Evolutionary conservation across 2,113 vertebrate genomes (phyloP), one percentile per base, ranked within the genome.

Genomic region (Edolisoma coerulescens): DNA sequence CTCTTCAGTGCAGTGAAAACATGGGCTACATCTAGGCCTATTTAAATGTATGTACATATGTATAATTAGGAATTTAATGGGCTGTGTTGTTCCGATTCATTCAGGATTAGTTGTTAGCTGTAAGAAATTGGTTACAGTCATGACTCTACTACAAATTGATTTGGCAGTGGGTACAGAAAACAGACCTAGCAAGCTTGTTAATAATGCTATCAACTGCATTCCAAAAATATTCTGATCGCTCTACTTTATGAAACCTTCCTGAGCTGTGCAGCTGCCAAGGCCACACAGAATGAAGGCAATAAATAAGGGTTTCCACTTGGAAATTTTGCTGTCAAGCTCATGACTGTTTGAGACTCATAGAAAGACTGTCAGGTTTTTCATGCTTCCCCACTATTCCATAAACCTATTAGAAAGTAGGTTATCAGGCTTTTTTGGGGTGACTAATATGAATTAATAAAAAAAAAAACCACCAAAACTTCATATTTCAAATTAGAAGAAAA

Each of bases 81-180:
- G 39, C 86, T 97, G 93, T 94, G 94, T 60, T 59, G 76, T 88
- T 95, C 92, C 92, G 90, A 97, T 95, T 97, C 79, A 96, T 65
- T 97, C 95, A 97, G 87, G 76, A 96, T 97, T 98, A 93, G 77
- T 95, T 96, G 93, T 96, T 97, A 97, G 79, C 81, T 71, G 42
- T 91, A 94, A 94, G 87, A 95, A 97, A 98, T 93, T 91, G 76
- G 71, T 95, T 97, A 90, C 68, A 91, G 93, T 96, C 93, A 86
- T 97, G 95, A 95, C 20, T 94, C 49, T 47, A 67, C 57, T 83
- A 69, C 42, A 85, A 93, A 96, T 93, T 5, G 5, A 87, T 96
- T 98, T 95, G 88, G 91, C 86, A 95, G 88, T 86, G 76, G 69
- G 53, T 79, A 69, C n/a, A 87, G 70, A 96, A 97, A 97, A 91